These are phyloP conservation scores for Drosophila tanythrix DNA, from an alignment of 2,888 invertebrate genomes.

Conservation along the genomic window DNA sequence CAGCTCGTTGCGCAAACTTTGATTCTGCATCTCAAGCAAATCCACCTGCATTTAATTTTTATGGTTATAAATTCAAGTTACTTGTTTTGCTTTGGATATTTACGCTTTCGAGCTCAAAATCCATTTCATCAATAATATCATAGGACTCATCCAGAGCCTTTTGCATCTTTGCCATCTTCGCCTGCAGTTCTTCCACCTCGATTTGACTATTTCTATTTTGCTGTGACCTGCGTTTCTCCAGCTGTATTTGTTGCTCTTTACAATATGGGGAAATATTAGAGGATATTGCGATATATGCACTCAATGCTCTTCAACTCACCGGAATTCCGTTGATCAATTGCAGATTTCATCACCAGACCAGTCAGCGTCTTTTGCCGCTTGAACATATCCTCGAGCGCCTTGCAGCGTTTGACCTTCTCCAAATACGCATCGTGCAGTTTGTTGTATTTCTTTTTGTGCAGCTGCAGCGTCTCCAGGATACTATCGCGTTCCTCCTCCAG, in stretches of 20 bases:
- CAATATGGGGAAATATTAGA: not conserved
- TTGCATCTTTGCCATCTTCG: constrained; percentile 67
- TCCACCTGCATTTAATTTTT: constrained; percentile 67
- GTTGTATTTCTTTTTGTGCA: constrained; percentile 81
- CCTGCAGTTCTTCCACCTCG: constrained; percentile 55
- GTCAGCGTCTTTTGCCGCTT: constrained; percentile 79
- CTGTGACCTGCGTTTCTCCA: constrained; percentile 51
- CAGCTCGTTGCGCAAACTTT: constrained; percentile 75
- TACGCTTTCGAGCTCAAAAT: constrained; percentile 84
- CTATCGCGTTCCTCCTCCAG: constrained; percentile 81
- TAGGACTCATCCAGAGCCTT: constrained; percentile 77
- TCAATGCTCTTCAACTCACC: constrained; percentile 27
- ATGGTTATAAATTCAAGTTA: not conserved
- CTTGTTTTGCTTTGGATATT: constrained; percentile 14
- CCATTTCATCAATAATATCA: constrained; percentile 84
- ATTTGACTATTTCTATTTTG: constrained; percentile 34
- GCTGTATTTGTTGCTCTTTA: constrained; percentile 63
- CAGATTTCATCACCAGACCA: constrained; percentile 82
- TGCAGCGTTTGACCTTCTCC: constrained; percentile 80
- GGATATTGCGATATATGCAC: not conserved
- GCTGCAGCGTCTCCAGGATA: constrained; percentile 74
- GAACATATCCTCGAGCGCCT: constrained; percentile 80
- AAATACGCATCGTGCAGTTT: constrained; percentile 79
- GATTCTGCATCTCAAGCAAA: constrained; percentile 81
- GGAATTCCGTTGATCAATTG: constrained; percentile 63